phyloP scores from a whole-genome alignment of 1,140 invertebrate species.

The Hirudo medicinalis region DNA sequence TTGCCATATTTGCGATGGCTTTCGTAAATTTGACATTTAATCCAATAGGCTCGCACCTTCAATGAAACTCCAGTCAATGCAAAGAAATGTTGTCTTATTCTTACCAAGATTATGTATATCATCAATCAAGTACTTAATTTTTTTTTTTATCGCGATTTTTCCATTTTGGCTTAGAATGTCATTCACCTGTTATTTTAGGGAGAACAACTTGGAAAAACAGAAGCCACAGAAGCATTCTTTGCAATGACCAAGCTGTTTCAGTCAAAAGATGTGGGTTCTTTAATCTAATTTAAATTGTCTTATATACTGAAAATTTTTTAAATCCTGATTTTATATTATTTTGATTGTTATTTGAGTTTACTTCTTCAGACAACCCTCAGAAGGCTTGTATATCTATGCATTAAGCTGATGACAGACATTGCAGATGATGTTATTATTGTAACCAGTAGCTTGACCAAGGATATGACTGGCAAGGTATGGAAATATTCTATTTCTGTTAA shows the following conservation, averaged over 20 bases:
- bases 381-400: conserved; percentile 87
- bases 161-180: neutral
- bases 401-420: conserved; percentile 84
- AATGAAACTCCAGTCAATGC: conserved; percentile 95
- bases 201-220: conserved; percentile 36
- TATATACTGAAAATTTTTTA: neutral
- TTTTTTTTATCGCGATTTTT: conserved; percentile 8
- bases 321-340: neutral
- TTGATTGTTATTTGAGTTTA: conserved; percentile 11
- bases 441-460: conserved; percentile 85
- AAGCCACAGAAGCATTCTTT: conserved; percentile 97
- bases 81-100: conserved; percentile 83
- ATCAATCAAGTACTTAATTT: conserved; percentile 57
- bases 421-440: conserved; percentile 99
- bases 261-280: conserved; percentile 66
- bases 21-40: conserved; percentile 18
- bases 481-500: neutral
- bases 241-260: conserved; percentile 99
- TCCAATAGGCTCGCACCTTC: conserved; percentile 61
- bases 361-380: conserved; percentile 54
- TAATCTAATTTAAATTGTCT: conserved; percentile 2
- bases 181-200: conserved; percentile 7
- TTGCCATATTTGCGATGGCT: neutral
- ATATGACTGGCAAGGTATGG: conserved; percentile 80
- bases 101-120: conserved; percentile 90